Percentiles rank a stretch among this genome's conserved stretches.
Conservation (phyloP, 2,797 vertebrate species). For the Holocentrus rufus region DNA sequence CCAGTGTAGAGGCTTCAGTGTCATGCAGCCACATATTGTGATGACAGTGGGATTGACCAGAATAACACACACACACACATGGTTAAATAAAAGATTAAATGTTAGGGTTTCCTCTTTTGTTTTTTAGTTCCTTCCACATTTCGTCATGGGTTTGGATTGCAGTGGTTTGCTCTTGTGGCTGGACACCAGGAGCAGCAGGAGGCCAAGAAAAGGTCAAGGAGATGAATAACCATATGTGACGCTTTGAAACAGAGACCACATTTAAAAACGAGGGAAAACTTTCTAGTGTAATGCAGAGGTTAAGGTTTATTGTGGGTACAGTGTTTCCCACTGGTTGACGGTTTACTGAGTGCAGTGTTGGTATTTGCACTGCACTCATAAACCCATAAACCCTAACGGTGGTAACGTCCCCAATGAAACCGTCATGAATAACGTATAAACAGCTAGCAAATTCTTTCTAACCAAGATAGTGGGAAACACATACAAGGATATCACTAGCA, state of each 20-base stretch:
- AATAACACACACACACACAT: conserved; percentile 16
- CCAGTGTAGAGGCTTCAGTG: conserved; percentile 45
- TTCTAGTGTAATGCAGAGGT: no score
- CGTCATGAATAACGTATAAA: no score
- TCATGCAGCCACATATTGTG: conserved; percentile 64
- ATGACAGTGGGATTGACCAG: conserved; percentile 52
- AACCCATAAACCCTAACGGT: no score
- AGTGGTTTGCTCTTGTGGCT: not conserved
- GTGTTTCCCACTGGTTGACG: no score
- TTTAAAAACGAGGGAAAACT: not conserved
- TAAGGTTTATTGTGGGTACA: no score
- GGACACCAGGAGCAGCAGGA: conserved; percentile 6
- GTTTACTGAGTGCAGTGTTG: no score
- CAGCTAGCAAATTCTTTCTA: no score
- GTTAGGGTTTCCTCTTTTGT: conserved; percentile 6
- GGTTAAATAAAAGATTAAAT: conserved; percentile 42
- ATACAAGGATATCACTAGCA: no score
- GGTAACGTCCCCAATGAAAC: no score
- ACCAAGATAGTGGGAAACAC: no score
- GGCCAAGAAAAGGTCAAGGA: conserved; percentile 39
- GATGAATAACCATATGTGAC: conserved; percentile 43
- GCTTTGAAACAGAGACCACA: not conserved
- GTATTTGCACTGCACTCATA: no score
- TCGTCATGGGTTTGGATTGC: no score
- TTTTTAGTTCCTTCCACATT: not conserved